Percentiles rank a stretch among this genome's conserved stretches.
phyloP scores from a whole-genome alignment of 37 sponge, comb jelly and placozoan genomes.

The Crambe crambe region DNA sequence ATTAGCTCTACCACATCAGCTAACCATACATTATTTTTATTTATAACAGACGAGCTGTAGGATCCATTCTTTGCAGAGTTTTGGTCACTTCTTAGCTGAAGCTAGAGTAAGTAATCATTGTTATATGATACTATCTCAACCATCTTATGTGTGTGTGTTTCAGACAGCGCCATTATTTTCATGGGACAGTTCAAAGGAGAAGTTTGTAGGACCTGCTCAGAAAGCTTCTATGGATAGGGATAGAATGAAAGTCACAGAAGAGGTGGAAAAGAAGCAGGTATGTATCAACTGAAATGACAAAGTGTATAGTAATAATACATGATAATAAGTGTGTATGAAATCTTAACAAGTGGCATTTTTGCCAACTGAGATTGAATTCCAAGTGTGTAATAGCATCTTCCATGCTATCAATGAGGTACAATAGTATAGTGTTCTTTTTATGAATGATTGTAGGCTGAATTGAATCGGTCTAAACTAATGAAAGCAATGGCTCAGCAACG shows the following conservation, averaged over 20 bases:
- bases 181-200: conserved; percentile 27
- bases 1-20: background rate
- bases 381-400: too few species aligned
- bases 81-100: conserved; percentile 80
- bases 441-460: conserved; percentile 39
- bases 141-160: background rate
- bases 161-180: conserved; percentile 75
- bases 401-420: background rate
- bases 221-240: conserved; percentile 30
- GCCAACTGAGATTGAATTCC: too few species aligned
- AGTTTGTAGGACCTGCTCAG: conserved; percentile 79
- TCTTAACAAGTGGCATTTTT: background rate
- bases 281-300: background rate
- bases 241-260: conserved; percentile 16
- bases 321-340: background rate
- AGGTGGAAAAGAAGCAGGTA: conserved; percentile 43
- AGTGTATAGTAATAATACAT: background rate
- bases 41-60: conserved; percentile 44
- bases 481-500: conserved; percentile 84
- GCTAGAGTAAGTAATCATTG: conserved; percentile 44
- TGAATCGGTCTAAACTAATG: conserved; percentile 75
- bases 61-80: conserved; percentile 57
- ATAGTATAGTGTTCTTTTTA: background rate
- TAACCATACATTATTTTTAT: background rate
- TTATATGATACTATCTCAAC: background rate